A percentile compares a stretch with the other conserved stretches of the same genome.
These are phyloP conservation scores for Sphyrna mokarran DNA, from an alignment of 2,113 vertebrate genomes.

Conservation along the genomic window DNA sequence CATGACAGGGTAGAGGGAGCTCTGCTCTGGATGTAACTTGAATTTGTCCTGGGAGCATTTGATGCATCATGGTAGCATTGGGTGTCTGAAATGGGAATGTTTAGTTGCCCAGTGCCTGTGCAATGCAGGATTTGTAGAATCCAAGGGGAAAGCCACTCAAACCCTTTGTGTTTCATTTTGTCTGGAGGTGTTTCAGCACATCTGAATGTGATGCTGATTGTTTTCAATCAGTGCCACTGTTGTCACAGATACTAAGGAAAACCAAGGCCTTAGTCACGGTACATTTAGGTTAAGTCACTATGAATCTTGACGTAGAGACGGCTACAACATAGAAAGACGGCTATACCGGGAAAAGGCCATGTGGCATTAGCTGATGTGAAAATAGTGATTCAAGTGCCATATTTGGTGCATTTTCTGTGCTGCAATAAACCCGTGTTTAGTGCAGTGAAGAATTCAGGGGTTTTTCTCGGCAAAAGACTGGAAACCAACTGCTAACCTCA, in stretches of 20 bases:
- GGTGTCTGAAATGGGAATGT: background rate
- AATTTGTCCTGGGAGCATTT: background rate
- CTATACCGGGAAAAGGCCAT: background rate
- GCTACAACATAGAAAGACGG: background rate
- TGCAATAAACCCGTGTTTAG: background rate
- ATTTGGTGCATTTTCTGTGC: background rate
- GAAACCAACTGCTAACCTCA: background rate
- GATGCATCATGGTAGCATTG: background rate
- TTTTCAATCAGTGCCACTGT: too few species aligned
- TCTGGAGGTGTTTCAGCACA: conserved; percentile 15
- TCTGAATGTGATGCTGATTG: background rate
- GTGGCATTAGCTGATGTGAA: background rate
- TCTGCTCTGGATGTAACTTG: background rate
- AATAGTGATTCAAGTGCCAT: background rate
- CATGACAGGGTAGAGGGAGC: background rate
- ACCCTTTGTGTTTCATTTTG: background rate
- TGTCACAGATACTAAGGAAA: background rate
- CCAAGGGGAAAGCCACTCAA: background rate
- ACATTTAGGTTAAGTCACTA: background rate
- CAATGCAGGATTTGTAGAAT: background rate
- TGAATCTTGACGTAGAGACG: background rate
- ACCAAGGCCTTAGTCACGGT: background rate
- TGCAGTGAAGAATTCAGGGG: background rate
- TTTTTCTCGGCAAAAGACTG: background rate
- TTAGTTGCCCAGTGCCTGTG: background rate